Base-by-base conservation (phyloP, 2,113 vertebrate species). In the Cettia cetti region DNA sequence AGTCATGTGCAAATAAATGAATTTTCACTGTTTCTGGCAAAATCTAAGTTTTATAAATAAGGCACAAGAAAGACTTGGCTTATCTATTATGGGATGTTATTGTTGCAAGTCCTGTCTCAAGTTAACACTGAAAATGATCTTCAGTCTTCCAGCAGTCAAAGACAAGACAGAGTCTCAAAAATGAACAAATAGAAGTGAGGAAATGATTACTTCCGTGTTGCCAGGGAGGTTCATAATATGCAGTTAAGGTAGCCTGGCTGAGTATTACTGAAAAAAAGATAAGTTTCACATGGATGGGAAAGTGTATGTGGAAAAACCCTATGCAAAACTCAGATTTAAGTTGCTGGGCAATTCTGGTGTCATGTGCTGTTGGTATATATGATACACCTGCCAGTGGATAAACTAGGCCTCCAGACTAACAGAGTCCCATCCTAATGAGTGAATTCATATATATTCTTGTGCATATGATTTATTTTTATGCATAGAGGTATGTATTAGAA, bases 281-380 rank as follows among this genome's bases (percentile, higher is more conserved):
- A 16, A 12, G 9, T 45, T 90, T 49, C 6, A 22, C 10, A 2
- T 12, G 33, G 14, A 65, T 4, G 9, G 10, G 23, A 13, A 74
- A 26, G 40, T 26, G 10, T 23, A 7, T 30, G 11, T 74, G 24
- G 44, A 54, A 45, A 77, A 13, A 26, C 4, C 12, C 5, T 18
- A 23, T 22, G 28, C 8, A 68, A 60, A 78, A 49, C 28, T 70
- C n/a, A 21, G 6, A 8, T 45, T 60, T 15, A 71, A 94, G 21
- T 61, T 76, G 13, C 35, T 33, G 49, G 31, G 39, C 10, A 59
- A 3, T 64, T 88, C 30, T 81, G 35, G 9, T 86, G 42, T n/a
- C 0, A 0, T 20, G 8, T 74, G 33, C 28, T 33, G 23, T 11
- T 63, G 28, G 7, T 60, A 11, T 49, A 21, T 8, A 1, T 27